Conservation (phyloP, 2,888 invertebrate species). For the Patella pellucida region DNA sequence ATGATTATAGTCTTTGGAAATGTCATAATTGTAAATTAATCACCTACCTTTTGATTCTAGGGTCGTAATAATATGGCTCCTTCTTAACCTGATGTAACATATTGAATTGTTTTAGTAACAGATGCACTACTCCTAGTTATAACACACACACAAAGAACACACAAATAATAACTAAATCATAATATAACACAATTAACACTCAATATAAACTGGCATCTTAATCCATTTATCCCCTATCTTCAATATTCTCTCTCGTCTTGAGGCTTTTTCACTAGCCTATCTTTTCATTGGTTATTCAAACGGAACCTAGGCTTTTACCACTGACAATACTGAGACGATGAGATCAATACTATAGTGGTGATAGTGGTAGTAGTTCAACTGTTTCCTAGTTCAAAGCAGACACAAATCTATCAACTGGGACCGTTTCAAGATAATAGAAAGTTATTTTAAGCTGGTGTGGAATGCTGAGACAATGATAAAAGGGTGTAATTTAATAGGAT, state of each 20-base stretch:
- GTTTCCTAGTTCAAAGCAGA: slow-evolving; percentile 8
- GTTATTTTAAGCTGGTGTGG: background rate
- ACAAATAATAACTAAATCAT: background rate
- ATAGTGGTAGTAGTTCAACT: background rate
- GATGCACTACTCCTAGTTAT: slow-evolving; percentile 10
- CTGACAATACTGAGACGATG: no score
- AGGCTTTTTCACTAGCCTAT: no score
- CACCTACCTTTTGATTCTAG: slow-evolving; percentile 57
- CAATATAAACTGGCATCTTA: slow-evolving; percentile 7
- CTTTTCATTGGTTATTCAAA: no score
- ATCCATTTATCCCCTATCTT: background rate
- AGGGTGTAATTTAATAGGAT: background rate
- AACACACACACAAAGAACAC: slow-evolving; percentile 9
- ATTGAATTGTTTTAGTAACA: slow-evolving; percentile 13
- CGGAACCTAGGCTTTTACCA: no score
- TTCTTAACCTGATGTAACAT: slow-evolving; percentile 30
- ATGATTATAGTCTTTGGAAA: no score
- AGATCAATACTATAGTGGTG: no score
- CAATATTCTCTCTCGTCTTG: no score
- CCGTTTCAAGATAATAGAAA: background rate
- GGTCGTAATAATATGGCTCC: slow-evolving; percentile 61
- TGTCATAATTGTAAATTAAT: background rate
- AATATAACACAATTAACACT: slow-evolving; percentile 4
- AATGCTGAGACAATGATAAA: background rate
- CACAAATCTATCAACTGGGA: background rate